Evolutionary conservation across 2,113 vertebrate species (phyloP).

Genomic region (Mus spicilegus): DNA sequence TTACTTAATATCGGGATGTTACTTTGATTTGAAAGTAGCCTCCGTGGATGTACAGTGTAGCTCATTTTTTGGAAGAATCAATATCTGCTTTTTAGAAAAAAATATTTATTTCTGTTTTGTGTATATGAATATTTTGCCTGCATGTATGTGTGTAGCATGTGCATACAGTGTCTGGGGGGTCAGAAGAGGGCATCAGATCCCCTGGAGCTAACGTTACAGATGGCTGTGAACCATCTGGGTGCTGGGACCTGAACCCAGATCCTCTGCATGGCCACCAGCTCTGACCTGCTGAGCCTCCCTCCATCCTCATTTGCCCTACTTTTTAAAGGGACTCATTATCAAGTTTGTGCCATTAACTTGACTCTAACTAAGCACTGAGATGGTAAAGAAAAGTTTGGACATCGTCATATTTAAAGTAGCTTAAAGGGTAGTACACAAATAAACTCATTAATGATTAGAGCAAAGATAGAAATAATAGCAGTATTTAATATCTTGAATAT

Average conservation of each 20-base stretch:
- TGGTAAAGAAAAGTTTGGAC: not conserved
- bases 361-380: not conserved
- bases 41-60: too few species aligned
- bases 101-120: not conserved
- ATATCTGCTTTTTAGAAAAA: not conserved
- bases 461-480: not conserved
- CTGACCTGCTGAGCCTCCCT: not conserved
- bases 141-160: not conserved
- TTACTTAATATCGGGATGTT: not conserved
- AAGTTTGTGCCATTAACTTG: not conserved
- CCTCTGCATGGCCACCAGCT: too few species aligned
- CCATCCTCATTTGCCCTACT: not conserved
- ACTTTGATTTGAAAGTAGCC: constrained; percentile 3
- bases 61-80: not conserved
- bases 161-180: not conserved
- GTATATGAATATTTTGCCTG: not conserved
- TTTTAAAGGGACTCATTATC: not conserved
- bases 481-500: not conserved
- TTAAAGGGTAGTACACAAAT: not conserved
- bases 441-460: not conserved
- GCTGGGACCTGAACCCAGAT: not conserved
- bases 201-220: not conserved
- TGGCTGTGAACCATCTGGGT: not conserved
- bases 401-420: not conserved
- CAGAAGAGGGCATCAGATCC: not conserved